Conservation (phyloP, 2,113 vertebrate genomes). For the Phylloscopus trochiloides region DNA sequence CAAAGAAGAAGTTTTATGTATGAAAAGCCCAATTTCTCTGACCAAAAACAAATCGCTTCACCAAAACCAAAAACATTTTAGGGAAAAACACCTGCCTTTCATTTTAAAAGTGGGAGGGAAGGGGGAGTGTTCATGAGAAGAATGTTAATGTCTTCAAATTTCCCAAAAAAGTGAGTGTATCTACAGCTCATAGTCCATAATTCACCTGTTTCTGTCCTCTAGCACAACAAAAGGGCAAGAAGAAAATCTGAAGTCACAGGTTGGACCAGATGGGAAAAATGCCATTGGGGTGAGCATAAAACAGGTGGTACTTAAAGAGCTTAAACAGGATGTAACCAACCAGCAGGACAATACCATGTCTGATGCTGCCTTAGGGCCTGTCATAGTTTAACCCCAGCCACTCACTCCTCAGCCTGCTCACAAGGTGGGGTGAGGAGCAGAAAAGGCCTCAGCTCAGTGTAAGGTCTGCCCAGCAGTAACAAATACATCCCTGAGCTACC, state of each 20-base stretch:
- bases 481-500: background rate
- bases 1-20: background rate
- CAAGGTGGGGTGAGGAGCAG: background rate
- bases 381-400: background rate
- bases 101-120: background rate
- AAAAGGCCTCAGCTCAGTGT: background rate
- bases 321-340: background rate
- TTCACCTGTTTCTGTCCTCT: background rate
- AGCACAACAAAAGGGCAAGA: background rate
- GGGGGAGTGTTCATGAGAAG: fast-evolving
- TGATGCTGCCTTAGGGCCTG: background rate
- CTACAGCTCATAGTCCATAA: background rate
- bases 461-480: background rate
- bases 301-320: background rate
- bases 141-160: background rate
- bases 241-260: background rate
- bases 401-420: background rate
- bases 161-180: background rate
- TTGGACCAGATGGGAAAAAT: background rate
- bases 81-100: background rate
- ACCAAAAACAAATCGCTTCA: background rate
- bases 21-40: background rate
- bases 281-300: background rate
- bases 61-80: background rate
- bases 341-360: background rate